Evolutionary conservation across 2,113 vertebrate genomes (phyloP).

Genomic region (Gorsachius goisagi): DNA sequence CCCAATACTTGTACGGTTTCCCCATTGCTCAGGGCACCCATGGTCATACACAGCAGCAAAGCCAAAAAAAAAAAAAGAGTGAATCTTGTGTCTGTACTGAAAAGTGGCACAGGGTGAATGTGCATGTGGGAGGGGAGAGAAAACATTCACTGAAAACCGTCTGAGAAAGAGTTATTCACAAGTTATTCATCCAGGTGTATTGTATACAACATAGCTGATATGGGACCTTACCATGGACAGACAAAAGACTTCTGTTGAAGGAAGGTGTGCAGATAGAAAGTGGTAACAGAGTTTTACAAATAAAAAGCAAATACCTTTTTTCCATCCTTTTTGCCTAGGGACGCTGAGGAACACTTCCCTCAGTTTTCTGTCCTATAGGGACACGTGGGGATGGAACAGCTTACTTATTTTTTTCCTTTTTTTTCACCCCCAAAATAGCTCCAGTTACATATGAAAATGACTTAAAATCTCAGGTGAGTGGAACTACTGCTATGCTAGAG

Average conservation of each 20-base stretch:
- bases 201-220: background rate
- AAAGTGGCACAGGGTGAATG: background rate
- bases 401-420: too few species aligned
- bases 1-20: fast-evolving
- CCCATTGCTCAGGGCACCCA: background rate
- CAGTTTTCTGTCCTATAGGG: background rate
- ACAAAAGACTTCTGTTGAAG: background rate
- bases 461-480: background rate
- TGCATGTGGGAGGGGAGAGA: background rate
- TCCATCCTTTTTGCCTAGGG: background rate
- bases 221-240: background rate
- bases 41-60: background rate
- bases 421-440: background rate
- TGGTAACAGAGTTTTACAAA: background rate
- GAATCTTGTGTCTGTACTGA: background rate
- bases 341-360: background rate
- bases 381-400: background rate
- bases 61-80: background rate
- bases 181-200: background rate
- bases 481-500: background rate
- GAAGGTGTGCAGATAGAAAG: background rate
- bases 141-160: background rate
- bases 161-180: background rate
- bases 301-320: background rate
- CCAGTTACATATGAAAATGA: background rate